Evolutionary conservation across 2,888 invertebrate genomes (phyloP).

Genomic region (Leptinotarsa haldemani): DNA sequence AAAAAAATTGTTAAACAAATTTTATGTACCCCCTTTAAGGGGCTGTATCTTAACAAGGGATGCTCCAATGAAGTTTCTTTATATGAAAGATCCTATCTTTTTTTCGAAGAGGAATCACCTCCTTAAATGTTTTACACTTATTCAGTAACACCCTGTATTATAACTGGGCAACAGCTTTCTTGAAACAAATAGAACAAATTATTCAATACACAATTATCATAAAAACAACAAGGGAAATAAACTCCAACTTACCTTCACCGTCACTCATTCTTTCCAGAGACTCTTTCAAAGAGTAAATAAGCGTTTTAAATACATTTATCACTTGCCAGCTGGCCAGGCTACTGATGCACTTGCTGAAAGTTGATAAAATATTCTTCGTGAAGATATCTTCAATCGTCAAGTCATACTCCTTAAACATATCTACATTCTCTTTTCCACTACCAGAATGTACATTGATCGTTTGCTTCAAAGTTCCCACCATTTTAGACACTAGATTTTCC

Average conservation of each 20-base stretch:
- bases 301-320: conserved; percentile 60
- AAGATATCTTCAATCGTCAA: conserved; percentile 52
- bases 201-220: no score
- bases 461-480: conserved; percentile 55
- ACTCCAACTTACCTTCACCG: conserved; percentile 44
- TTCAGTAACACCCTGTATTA: no score
- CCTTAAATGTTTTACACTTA: no score
- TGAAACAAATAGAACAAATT: no score
- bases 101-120: no score
- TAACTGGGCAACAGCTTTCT: no score
- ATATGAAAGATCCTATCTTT: no score
- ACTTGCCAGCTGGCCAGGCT: conserved; percentile 60
- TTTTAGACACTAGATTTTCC: conserved; percentile 60
- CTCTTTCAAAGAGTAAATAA: conserved; percentile 57
- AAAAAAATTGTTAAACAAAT: no score
- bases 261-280: conserved; percentile 49
- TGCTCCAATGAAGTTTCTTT: no score
- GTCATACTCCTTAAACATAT: conserved; percentile 27
- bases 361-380: conserved; percentile 55
- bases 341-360: conserved; percentile 56
- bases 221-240: no score
- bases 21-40: no score
- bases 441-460: conserved; percentile 46
- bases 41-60: no score
- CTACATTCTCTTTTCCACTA: conserved; percentile 26